Percentiles rank a stretch among this genome's conserved stretches.
Evolutionary conservation across 2,888 invertebrate genomes (phyloP).

Genomic region (Lobophora halterata): DNA sequence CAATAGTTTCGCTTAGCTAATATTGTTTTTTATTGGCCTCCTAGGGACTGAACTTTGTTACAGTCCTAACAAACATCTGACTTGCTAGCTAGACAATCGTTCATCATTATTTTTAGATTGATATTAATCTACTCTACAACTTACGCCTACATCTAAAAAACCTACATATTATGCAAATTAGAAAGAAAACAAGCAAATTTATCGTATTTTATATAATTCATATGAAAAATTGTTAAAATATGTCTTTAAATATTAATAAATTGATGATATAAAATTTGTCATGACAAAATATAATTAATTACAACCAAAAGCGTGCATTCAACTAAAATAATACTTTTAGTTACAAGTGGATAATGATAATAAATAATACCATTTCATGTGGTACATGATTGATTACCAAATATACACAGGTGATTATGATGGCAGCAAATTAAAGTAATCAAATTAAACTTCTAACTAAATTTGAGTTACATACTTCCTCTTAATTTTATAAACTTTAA

Average conservation of each 20-base stretch:
- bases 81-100: too few relatives aligned
- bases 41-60: too few relatives aligned
- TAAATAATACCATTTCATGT: slow-evolving; percentile 29
- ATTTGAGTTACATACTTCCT: slow-evolving; percentile 21
- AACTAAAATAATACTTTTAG: slow-evolving; percentile 23
- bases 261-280: slow-evolving; percentile 57
- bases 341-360: slow-evolving; percentile 27
- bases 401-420: slow-evolving; percentile 26
- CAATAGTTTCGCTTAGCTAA: slow-evolving; percentile 48
- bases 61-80: too few relatives aligned
- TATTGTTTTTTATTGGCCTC: slow-evolving; percentile 22
- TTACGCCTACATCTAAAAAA: too few relatives aligned
- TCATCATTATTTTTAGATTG: too few relatives aligned
- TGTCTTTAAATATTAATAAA: slow-evolving; percentile 70
- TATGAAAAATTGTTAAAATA: slow-evolving; percentile 74
- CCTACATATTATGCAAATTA: slow-evolving; percentile 12
- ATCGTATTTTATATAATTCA: slow-evolving; percentile 72
- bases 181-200: slow-evolving; percentile 43
- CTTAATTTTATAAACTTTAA: slow-evolving; percentile 36
- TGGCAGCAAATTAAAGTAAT: slow-evolving; percentile 34
- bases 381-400: slow-evolving; percentile 22
- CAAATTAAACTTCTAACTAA: slow-evolving; percentile 21
- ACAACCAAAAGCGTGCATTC: slow-evolving; percentile 49
- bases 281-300: slow-evolving; percentile 52
- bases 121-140: too few relatives aligned